Base-by-base conservation (phyloP, 2,797 vertebrate genomes). In the Periophthalmus magnuspinnatus region DNA sequence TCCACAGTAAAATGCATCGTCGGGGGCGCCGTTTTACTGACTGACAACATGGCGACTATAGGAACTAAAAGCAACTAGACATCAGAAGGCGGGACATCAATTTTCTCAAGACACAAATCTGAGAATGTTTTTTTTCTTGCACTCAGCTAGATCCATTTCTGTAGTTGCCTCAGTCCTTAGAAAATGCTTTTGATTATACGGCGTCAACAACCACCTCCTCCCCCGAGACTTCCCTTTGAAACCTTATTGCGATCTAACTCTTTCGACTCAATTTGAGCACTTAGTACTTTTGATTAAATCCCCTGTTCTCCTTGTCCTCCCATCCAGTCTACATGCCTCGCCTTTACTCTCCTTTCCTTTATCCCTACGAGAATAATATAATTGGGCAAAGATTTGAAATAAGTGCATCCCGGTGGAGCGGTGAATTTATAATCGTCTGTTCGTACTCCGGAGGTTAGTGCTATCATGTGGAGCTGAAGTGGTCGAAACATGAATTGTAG, bases 301-400 rank as follows among this genome's bases (percentile, higher is more conserved):
- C 73, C 58, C 58, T 50, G 70, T 19, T 50, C 70, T 70, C 66
- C 21, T 48, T 52, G 62, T 75, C 55, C 63, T 74, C 55, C 41
- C 74, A 2, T 78, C 76, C 75, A 78, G 74, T 72, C 77, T 76
- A 68, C 72, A 70, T 70, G 67, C 59, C 47, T 58, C 52, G 48
- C 52, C 41, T 10, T 60, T 63, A 72, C 54, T 61, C 71, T 58
- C 63, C 34, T 34, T 38, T 70, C 19, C 16, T 1, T 28, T 34
- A 34, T 21, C 71, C 60, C 73, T 74, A 77, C 68, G 60, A 84
- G 77, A 75, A 34, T 72, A 78, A 79, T 75, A 83, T 86, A 87
- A 88, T 83, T 88, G 85, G 81, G 84, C 80, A 84, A 87, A 90
- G 86, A 89, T 83, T 83, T 88, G 81, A 88, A 89, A 86, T 81